These are phyloP conservation scores for Psix sp. DNA, from an alignment of 1,140 invertebrate species.

Conservation along the genomic window DNA sequence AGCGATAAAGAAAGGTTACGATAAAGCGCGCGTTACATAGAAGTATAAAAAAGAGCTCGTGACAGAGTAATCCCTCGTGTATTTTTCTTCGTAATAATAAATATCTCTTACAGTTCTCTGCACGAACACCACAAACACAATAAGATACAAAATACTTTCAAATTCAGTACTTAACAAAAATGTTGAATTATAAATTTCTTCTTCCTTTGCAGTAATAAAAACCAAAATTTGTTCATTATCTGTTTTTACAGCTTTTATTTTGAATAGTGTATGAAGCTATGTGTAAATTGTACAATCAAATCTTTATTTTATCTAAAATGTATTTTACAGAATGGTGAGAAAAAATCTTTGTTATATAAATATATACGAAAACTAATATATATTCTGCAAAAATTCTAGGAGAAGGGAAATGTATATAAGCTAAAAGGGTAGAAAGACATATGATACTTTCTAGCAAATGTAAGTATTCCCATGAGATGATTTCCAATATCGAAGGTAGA, in stretches of 20 bases:
- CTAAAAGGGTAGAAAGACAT: conserved; percentile 19
- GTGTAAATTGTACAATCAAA: too few relatives aligned
- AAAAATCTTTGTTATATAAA: too few relatives aligned
- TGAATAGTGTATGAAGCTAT: too few relatives aligned
- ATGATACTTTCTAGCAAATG: conserved; percentile 12
- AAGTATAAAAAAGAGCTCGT: conserved; percentile 33
- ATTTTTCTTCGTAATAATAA: conserved; percentile 34
- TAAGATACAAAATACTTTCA: conserved; percentile 24
- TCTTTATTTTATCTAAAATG: too few relatives aligned
- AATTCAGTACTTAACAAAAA: conserved; percentile 33
- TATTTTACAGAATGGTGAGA: too few relatives aligned
- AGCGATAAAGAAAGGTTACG: conserved; percentile 31
- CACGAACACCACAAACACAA: conserved; percentile 1
- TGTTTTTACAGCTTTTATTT: too few relatives aligned
- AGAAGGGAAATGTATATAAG: too few relatives aligned
- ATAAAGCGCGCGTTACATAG: conserved; percentile 9
- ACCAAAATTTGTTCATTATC: too few relatives aligned
- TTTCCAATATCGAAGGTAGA: conserved; percentile 21
- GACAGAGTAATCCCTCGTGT: conserved; percentile 35
- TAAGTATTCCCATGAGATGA: conserved; percentile 27
- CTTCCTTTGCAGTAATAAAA: neutral
- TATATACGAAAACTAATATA: too few relatives aligned
- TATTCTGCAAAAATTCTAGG: too few relatives aligned
- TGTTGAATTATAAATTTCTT: conserved; percentile 1
- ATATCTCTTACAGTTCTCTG: conserved; percentile 34